These are phyloP conservation scores for Yponomeuta cagnagella DNA, from an alignment of 2,888 invertebrate species.

Conservation along the genomic window DNA sequence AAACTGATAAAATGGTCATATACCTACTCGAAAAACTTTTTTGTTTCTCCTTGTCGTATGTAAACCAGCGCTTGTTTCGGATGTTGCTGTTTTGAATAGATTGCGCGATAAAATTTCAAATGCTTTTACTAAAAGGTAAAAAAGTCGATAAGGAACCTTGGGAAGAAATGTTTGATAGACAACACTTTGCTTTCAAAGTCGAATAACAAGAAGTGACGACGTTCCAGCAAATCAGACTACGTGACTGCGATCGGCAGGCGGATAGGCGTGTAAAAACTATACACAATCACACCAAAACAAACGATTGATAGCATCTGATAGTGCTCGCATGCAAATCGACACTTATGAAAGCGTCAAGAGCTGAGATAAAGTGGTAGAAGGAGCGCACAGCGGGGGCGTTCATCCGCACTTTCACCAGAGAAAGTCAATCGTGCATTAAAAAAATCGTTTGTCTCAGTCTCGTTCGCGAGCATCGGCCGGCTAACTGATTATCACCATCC, in stretches of 20 bases:
- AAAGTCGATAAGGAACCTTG: too few relatives aligned
- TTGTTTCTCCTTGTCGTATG: background rate
- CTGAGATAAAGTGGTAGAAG: slow-evolving; percentile 32
- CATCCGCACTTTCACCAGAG: slow-evolving; percentile 69
- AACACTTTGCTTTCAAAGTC: too few relatives aligned
- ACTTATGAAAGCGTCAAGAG: slow-evolving; percentile 60
- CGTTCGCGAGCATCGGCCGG: background rate
- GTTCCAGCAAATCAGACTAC: background rate
- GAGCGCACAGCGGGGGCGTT: slow-evolving; percentile 36
- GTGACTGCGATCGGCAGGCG: background rate
- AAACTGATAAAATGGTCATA: background rate
- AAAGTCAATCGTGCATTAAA: slow-evolving; percentile 67
- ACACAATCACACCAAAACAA: background rate
- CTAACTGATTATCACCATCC: background rate
- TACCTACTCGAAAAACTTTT: background rate
- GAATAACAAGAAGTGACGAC: too few relatives aligned
- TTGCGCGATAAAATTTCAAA: too few relatives aligned
- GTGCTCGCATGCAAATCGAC: slow-evolving; percentile 33
- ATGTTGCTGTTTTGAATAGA: too few relatives aligned
- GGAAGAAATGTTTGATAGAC: too few relatives aligned
- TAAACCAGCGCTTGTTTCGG: too few relatives aligned
- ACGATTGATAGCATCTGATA: background rate
- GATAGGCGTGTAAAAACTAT: background rate
- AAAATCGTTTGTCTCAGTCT: slow-evolving; percentile 49
- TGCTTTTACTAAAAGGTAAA: too few relatives aligned